These are phyloP conservation scores for Notarius lentiginosus DNA, from an alignment of 2,113 vertebrate genomes.

Conservation along the genomic window DNA sequence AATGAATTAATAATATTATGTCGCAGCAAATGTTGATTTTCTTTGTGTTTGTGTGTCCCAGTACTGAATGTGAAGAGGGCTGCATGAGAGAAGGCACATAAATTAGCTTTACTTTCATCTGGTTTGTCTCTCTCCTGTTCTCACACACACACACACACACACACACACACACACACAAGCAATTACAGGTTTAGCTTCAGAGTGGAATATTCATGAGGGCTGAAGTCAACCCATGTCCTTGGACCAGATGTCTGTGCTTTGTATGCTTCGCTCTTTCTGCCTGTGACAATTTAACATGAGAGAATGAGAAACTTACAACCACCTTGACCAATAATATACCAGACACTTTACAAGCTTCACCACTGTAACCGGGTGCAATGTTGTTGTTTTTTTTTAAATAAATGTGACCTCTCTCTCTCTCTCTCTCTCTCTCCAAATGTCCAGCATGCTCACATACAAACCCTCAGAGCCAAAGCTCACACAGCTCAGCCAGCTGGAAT, in stretches of 20 bases:
- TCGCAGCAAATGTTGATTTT: slow-evolving; percentile 24
- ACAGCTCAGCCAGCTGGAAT: slow-evolving; percentile 23
- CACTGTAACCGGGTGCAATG: background rate
- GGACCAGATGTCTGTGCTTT: slow-evolving; percentile 41
- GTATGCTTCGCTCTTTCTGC: slow-evolving; percentile 23
- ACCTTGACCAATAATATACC: slow-evolving; percentile 34
- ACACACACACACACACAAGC: slow-evolving; percentile 39
- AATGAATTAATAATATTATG: background rate
- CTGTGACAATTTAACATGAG: slow-evolving; percentile 53
- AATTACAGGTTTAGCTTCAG: slow-evolving; percentile 42
- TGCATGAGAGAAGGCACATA: slow-evolving; percentile 37
- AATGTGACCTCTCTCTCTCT: background rate
- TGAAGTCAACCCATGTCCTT: slow-evolving; percentile 50
- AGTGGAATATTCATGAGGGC: slow-evolving; percentile 50
- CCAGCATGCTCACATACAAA: slow-evolving; percentile 21
- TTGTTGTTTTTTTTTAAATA: slow-evolving; percentile 39
- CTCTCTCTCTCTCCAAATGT: background rate
- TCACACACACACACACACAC: slow-evolving; percentile 28
- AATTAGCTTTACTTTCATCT: slow-evolving; percentile 39
- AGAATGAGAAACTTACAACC: slow-evolving; percentile 34
- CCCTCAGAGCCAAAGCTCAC: slow-evolving; percentile 7
- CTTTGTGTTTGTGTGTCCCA: slow-evolving; percentile 11
- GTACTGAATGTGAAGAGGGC: slow-evolving; percentile 24
- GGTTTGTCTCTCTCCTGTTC: slow-evolving; percentile 10
- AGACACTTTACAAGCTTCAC: slow-evolving; percentile 12